Base-by-base conservation (phyloP, 2,888 invertebrate species). In the Aphodius sticticus region DNA sequence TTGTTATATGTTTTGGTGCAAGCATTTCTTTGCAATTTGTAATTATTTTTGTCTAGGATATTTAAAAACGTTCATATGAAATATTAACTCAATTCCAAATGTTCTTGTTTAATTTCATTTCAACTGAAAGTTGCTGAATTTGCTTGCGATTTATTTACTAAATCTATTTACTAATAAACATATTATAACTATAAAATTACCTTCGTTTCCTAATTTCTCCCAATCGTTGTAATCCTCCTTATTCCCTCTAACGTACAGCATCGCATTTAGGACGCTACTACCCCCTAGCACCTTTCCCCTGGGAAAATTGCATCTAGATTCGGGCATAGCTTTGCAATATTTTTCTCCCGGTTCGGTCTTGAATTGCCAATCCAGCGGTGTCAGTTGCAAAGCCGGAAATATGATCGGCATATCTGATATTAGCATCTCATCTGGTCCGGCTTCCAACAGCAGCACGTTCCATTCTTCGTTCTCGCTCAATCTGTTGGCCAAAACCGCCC, bases 241-340 rank as follows among this genome's bases (percentile, higher is more conserved):
- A 77, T 84, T 84, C 9, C 84, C 84, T 78, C 97, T 90, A 0
- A 97, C 91, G 85, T 97, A 97, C 80, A 96, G 90, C 97, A 98
- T 97, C 16, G 96, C 97, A 87, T 97, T 97, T 2, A 97, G 89
- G 0, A 95, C 94, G 85, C 96, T 96, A 14, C 94, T 94, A 0
- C 97, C 97, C 26, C 94, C 94, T 16, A 96, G 90, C 6, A 94
- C 94, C 90, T 94, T 95, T 0, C 95, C 96, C 36, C 96, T 91
- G 0, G 95, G 95, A 95, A 95, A 95, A 83, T 92, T 93, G 84
- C 95, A 95, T 77, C 90, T 89, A 6, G 90, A 90, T 70, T 92
- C 91, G 69, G 92, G 89, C 93, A 95, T 94, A 38, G 92, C 92
- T 83, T 93, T 90, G 85, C 96, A 96, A 83, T 93, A 95, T 35